Evolutionary conservation across 1,140 invertebrate species (phyloP).

Genomic region (Psilanteris sp.): DNA sequence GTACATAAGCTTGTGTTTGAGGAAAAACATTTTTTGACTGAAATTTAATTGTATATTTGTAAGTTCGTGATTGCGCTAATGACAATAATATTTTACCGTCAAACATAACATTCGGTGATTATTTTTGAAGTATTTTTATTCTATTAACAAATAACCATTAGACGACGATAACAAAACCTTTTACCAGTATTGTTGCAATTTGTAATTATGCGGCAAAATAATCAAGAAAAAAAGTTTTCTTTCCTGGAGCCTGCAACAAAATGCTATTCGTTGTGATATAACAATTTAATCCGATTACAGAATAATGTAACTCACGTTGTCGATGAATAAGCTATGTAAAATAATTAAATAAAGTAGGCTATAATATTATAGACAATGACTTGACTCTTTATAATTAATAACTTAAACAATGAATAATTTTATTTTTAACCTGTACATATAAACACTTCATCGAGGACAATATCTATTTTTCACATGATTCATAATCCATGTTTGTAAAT

Average conservation of each 20-base stretch:
- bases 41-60: conserved; percentile 50
- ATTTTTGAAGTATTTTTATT: not conserved
- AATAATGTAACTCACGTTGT: conserved; percentile 56
- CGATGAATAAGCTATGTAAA: conserved; percentile 52
- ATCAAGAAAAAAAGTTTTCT: conserved; percentile 17
- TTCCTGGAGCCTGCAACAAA: conserved; percentile 27
- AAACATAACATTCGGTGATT: too few relatives aligned
- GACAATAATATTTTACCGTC: too few relatives aligned
- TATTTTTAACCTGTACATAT: too few relatives aligned
- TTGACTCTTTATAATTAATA: not conserved
- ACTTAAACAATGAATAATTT: too few relatives aligned
- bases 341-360: conserved; percentile 55
- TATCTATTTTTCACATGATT: conserved; percentile 27
- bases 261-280: conserved; percentile 46
- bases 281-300: conserved; percentile 46
- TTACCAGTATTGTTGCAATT: conserved; percentile 23
- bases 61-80: conserved; percentile 45
- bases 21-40: conserved; percentile 41
- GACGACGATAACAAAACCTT: conserved; percentile 4
- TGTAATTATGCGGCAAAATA: conserved; percentile 12
- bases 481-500: conserved; percentile 28
- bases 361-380: conserved; percentile 41
- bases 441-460: conserved; percentile 1
- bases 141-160: conserved; percentile 6
- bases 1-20: conserved; percentile 52